A percentile compares a stretch with the other conserved stretches of the same genome.
phyloP scores from a whole-genome alignment of 2,797 vertebrate species.

The Ciconia nigra region DNA sequence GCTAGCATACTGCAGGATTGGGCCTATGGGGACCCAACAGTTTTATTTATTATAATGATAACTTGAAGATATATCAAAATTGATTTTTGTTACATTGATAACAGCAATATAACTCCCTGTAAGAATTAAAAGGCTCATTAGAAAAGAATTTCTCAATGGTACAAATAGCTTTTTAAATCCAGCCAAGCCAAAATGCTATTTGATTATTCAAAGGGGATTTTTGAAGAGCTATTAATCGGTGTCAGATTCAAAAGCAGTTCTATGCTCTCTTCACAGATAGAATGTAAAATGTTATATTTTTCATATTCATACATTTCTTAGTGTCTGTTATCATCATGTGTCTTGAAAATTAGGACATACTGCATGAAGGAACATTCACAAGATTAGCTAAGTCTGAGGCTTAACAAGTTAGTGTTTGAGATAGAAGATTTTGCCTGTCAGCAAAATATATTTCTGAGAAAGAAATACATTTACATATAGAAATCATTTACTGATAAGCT shows the following conservation, averaged over 20 bases:
- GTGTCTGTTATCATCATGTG: background rate
- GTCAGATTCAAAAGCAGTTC: conserved; percentile 24
- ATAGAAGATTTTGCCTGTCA: background rate
- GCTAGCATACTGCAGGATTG: background rate
- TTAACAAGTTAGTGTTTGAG: background rate
- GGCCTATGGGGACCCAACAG: background rate
- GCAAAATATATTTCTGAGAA: background rate
- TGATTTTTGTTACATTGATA: background rate
- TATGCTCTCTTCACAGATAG: background rate
- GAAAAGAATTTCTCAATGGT: conserved; percentile 4
- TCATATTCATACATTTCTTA: conserved; percentile 16
- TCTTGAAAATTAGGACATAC: conserved; percentile 4
- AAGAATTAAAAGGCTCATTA: conserved; percentile 19
- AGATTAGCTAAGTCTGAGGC: background rate
- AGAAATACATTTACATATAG: background rate
- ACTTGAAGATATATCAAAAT: background rate
- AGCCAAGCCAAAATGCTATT: background rate
- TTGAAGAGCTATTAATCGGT: conserved; percentile 1
- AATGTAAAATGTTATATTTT: conserved; percentile 16
- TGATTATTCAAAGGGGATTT: conserved; percentile 46
- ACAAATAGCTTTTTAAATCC: conserved; percentile 12
- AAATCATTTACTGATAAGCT: background rate
- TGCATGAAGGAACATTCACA: background rate
- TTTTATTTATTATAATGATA: conserved; percentile 14
- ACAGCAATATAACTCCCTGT: background rate